A percentile compares a stretch with the other conserved stretches of the same genome.
These are phyloP conservation scores for Cantharis nigra DNA, from an alignment of 2,888 invertebrate genomes.

Conservation along the genomic window DNA sequence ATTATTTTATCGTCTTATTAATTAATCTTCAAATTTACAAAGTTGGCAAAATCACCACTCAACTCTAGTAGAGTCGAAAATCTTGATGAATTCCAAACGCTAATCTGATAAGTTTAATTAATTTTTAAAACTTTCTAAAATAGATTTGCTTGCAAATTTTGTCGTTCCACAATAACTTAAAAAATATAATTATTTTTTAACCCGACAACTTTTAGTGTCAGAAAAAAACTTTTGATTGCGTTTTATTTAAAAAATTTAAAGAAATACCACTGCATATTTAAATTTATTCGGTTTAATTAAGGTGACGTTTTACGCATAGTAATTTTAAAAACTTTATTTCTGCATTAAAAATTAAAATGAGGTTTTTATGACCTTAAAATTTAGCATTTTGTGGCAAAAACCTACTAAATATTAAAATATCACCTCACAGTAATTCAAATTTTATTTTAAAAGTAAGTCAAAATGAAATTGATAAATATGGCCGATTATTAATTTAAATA, in stretches of 20 bases:
- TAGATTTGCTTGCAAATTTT: constrained; percentile 18
- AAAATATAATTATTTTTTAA: constrained; percentile 2
- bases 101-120: constrained; percentile 27
- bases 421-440: neutral
- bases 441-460: neutral
- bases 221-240: neutral
- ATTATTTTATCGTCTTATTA: constrained; percentile 13
- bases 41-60: constrained; percentile 8
- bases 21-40: constrained; percentile 18
- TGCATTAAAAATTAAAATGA: neutral
- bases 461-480: neutral
- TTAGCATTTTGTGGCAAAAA: neutral
- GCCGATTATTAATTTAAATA: neutral
- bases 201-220: neutral
- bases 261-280: neutral
- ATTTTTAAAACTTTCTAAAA: constrained; percentile 19
- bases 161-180: constrained; percentile 6
- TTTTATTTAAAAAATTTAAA: neutral
- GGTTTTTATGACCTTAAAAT: neutral
- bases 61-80: constrained; percentile 10
- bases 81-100: constrained; percentile 16
- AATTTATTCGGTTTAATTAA: neutral
- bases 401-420: neutral
- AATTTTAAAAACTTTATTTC: neutral
- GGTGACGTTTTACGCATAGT: neutral